Evolutionary conservation across 2,888 invertebrate genomes (phyloP).

Genomic region (Eupithecia inturbata): DNA sequence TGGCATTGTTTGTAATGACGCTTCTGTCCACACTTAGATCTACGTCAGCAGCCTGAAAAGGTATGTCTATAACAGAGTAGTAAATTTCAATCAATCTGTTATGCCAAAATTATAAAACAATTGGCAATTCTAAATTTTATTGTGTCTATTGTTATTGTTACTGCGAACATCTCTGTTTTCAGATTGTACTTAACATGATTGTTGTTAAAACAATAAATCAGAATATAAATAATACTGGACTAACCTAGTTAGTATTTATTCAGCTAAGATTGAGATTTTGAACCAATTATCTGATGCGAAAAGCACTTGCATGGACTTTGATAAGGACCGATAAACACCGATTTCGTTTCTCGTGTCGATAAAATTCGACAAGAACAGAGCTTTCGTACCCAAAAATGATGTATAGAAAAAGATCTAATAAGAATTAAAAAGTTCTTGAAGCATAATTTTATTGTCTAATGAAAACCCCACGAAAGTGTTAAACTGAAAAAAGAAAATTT

Average conservation of each 20-base stretch:
- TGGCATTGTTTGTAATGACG: constrained; percentile 5
- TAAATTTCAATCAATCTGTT: background rate
- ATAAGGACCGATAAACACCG: too few species aligned
- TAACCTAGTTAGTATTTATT: too few species aligned
- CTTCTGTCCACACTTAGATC: background rate
- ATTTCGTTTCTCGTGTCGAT: too few species aligned
- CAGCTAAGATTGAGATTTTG: too few species aligned
- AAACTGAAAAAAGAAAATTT: background rate
- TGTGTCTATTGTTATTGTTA: background rate
- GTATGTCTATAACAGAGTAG: background rate
- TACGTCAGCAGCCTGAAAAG: background rate
- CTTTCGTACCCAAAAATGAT: too few species aligned
- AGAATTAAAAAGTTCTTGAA: too few species aligned
- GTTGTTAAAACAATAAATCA: background rate
- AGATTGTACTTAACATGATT: background rate
- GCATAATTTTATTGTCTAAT: too few species aligned
- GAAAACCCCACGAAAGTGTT: background rate
- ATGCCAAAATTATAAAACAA: constrained; percentile 13
- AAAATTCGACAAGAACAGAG: too few species aligned
- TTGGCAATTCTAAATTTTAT: constrained; percentile 2
- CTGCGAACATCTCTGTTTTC: background rate
- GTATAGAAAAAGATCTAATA: too few species aligned
- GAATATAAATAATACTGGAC: background rate
- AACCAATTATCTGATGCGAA: too few species aligned
- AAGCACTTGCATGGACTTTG: too few species aligned